Evolutionary conservation across 2,797 vertebrate species (phyloP), one percentile per base, ranked within the genome.

Genomic region (Poeciliopsis paucimaculata): DNA sequence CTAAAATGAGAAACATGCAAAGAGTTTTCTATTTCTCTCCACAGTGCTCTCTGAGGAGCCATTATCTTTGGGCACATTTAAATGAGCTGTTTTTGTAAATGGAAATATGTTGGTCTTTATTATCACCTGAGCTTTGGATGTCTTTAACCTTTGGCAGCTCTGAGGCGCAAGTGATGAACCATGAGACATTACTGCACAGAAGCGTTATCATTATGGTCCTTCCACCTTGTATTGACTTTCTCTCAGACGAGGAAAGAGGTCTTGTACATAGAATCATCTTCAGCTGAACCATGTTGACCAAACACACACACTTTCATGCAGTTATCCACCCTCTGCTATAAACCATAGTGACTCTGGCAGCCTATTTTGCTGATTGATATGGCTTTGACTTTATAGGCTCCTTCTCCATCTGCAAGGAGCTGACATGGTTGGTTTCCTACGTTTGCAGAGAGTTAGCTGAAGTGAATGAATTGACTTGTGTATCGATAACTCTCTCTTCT

Each of bases 291-390:
- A 39, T 46, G 43, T 39, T 51, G 43, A 76, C 62, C 51, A 9
- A 75, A 84, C 84, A 47, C 78, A 77, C 80, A 75, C 73, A 31
- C 78, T 73, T 70, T 49, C 74, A 74, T 77, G 51, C 26, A 41
- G 51, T 39, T 84, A 77, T 76, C 77, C 73, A 0, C 79, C 84
- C 62, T 18, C 68, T 75, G 34, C 78, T 81, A 88, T 94, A 93
- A 94, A 94, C 91, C 88, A 88, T 78, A 82, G 78, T 62, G 85
- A 84, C 82, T 77, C 73, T 86, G 89, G 88, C 91, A 90, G 88
- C 89, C 90, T 90, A 90, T 93, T 92, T 87, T 86, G 85, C 90
- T 95, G 93, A 94, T 92, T 90, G 92, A 93, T 93, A 85, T 60
- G 84, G 80, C 87, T 92, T 92, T 93, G 94, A 93, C 91, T 94